Base-by-base conservation (phyloP, 1,140 invertebrate genomes). In the Cryptotermes secundus region DNA sequence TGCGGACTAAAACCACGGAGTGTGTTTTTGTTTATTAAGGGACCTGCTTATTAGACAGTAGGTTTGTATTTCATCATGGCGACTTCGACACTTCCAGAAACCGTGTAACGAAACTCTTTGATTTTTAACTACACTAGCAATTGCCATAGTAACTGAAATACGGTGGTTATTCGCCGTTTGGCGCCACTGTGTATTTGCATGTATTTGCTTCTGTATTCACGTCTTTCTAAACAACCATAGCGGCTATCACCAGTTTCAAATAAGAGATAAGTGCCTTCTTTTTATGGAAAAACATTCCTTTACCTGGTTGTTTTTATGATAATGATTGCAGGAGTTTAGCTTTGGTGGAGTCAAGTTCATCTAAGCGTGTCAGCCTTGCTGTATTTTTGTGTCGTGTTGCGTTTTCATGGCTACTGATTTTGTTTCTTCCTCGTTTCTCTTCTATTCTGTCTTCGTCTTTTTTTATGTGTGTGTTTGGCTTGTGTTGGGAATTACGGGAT, bases 401-500 rank as follows among this genome's bases (percentile, higher is more conserved):
- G n/a, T 72, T 72, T 72, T 31, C 59, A 72, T 31, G n/a, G 59
- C n/a, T 31, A 72, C 59, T 31, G 59, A 72, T 72, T n/a, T 31
- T 16, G n/a, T 72, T 72, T 72, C 59, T 72, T 72, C 59, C 26
- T 72, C 9, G 26, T 72, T 72, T 72, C 31, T 72, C 26, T 26
- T 26, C 59, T 31, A 1, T 6, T 72, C 26, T n/a, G 59, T n/a
- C 59, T 31, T 1, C 26, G 6, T 72, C 3, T 72, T 31, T 72
- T n/a, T 72, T 59, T 59, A 1, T 59, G 19, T n/a, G 12, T 59
- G 53, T 59, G 19, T 22, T 59, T 59, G 26, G 59, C n/a, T 72
- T 72, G 59, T 72, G 59, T 72, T 72, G 26, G n/a, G 31, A 72
- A 31, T 72, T 72, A 72, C 59, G 59, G 59, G 59, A 72, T 31